Conservation (phyloP, 2,888 invertebrate species). For the Sphaerophoria taeniata region DNA sequence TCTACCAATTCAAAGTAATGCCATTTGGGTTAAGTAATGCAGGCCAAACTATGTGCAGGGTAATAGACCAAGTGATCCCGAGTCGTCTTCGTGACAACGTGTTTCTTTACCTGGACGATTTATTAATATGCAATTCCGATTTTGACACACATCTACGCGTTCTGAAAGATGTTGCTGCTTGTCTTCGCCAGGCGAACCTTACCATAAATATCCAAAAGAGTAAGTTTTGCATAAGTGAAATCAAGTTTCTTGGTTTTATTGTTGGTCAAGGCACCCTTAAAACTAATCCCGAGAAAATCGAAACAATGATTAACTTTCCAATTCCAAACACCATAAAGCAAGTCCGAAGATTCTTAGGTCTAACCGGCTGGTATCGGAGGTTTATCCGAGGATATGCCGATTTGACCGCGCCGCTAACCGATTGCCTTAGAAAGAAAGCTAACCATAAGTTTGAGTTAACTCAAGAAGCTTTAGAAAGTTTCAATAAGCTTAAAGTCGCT, state of each 20-base stretch:
- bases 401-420: not conserved
- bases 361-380: not conserved
- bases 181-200: constrained; percentile 3
- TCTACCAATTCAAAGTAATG: constrained; percentile 6
- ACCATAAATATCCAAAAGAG: no score
- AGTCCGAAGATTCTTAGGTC: not conserved
- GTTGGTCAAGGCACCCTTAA: not conserved
- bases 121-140: constrained; percentile 4
- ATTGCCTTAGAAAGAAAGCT: not conserved
- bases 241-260: not conserved
- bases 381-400: not conserved
- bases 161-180: constrained; percentile 10
- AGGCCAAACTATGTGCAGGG: not conserved
- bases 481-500: no score
- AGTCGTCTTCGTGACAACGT: not conserved
- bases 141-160: no score
- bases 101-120: constrained; percentile 27
- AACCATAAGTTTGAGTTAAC: not conserved
- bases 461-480: no score
- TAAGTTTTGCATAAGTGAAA: no score
- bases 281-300: not conserved
- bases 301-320: constrained; percentile 9
- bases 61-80: not conserved
- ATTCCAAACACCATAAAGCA: no score
- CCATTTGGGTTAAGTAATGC: constrained; percentile 8